Base-by-base conservation (phyloP, 2,113 vertebrate species). In the Antennarius striatus region DNA sequence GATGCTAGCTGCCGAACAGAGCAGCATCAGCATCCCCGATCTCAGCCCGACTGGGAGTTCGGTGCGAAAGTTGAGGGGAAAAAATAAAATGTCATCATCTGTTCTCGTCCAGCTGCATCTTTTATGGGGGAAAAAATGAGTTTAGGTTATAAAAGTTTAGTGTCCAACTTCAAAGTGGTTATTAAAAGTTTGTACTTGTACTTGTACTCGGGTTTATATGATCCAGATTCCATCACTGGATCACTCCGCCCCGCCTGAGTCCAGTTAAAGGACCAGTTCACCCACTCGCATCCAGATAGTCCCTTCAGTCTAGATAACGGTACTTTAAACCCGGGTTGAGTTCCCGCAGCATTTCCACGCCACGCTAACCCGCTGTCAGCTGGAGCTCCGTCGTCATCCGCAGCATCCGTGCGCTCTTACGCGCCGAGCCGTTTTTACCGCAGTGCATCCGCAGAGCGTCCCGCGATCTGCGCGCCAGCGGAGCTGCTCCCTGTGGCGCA, bases 361-460 rank as follows among this genome's bases (percentile, higher is more conserved):
- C 4, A 7, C 4, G 32, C 32, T 36, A 36, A 36, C 32, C 32
- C 32, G 32, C 32, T 7, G 32, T 5, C 32, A 36, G 32, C 29
- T 32, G 29, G 29, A 15, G 3, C 42, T 43, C 13, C 17, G 40
- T 3, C 55, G 47, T 56, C 32, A 17, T 43, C 6, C 3, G 0
- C 48, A 52, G 68, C 75, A 54, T 22, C 71, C 16, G 67, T 56
- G 36, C 65, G 0, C 49, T 46, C 50, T 15, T n/a, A 10, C 62
- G 17, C 75, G 51, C 70, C 17, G 63, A 8, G 42, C 29, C n/a
- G 36, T 69, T 86, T 90, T 91, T 22, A 89, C 90, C 91, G 90
- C 92, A 93, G 80, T 92, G 88, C 87, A 88, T 90, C 90, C 72
- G 87, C 86, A 7, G 3, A 83, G 85, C 68, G 63, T 60, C 69